Evolutionary conservation across 2,113 vertebrate species (phyloP).

Genomic region (Odocoileus virginianus): DNA sequence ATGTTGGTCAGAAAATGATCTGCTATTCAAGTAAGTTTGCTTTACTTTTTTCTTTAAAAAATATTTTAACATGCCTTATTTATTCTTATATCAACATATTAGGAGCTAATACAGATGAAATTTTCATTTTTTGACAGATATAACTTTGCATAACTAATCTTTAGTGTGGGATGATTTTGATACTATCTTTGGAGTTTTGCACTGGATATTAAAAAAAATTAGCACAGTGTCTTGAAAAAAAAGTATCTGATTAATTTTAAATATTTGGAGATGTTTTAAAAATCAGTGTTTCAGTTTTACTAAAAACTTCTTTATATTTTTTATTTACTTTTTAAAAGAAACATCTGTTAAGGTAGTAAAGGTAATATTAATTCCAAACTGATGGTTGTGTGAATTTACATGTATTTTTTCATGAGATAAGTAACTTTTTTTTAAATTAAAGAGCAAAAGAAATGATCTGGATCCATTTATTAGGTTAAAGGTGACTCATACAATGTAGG

Average conservation of each 20-base stretch:
- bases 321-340: slow-evolving; percentile 73
- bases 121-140: slow-evolving; percentile 77
- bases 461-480: slow-evolving; percentile 47
- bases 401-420: slow-evolving; percentile 68
- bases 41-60: slow-evolving; percentile 75
- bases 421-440: slow-evolving; percentile 59
- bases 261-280: slow-evolving; percentile 70
- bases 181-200: slow-evolving; percentile 84
- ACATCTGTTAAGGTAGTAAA: slow-evolving; percentile 61
- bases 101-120: slow-evolving; percentile 71
- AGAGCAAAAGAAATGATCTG: slow-evolving; percentile 51
- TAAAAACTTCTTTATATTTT: slow-evolving; percentile 68
- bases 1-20: slow-evolving; percentile 77
- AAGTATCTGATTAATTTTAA: slow-evolving; percentile 67
- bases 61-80: slow-evolving; percentile 79
- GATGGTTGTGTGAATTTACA: slow-evolving; percentile 71
- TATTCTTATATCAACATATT: slow-evolving; percentile 77
- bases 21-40: slow-evolving; percentile 76
- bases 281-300: slow-evolving; percentile 67
- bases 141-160: slow-evolving; percentile 76
- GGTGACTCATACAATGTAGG: slow-evolving; percentile 68
- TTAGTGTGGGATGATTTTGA: slow-evolving; percentile 84
- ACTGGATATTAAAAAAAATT: slow-evolving; percentile 81
- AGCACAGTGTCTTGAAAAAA: slow-evolving; percentile 67
- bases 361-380: slow-evolving; percentile 70